A percentile compares a stretch with the other conserved stretches of the same genome.
Evolutionary conservation across 1,140 invertebrate genomes (phyloP).

Genomic region (Zaprionus ornatus): DNA sequence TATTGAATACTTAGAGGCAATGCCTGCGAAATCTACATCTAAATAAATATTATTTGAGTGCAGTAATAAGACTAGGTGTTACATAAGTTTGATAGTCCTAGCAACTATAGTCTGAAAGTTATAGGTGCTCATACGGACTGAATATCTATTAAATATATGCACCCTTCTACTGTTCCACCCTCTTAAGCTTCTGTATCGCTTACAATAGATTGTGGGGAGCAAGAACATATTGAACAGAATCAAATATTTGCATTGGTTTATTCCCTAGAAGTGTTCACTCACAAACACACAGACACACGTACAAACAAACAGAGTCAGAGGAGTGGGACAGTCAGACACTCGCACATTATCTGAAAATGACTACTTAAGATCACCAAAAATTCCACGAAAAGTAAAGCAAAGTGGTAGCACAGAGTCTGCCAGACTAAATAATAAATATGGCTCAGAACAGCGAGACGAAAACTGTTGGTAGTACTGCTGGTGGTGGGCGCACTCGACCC

Average conservation of each 20-base stretch:
- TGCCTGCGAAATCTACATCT: too few relatives aligned
- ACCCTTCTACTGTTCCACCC: neutral
- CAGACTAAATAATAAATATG: constrained; percentile 50
- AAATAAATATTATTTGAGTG: too few relatives aligned
- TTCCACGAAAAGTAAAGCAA: constrained; percentile 64
- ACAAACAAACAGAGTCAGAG: neutral
- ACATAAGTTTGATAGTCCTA: too few relatives aligned
- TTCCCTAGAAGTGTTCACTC: constrained; percentile 10
- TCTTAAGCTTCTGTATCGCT: constrained; percentile 51
- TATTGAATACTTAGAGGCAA: too few relatives aligned
- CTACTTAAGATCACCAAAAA: constrained; percentile 75
- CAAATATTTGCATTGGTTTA: constrained; percentile 67
- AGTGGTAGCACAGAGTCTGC: constrained; percentile 30
- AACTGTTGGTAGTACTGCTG: neutral
- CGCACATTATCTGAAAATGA: constrained; percentile 78
- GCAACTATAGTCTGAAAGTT: too few relatives aligned
- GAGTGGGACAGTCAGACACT: neutral
- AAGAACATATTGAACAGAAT: constrained; percentile 55
- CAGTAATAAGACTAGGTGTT: too few relatives aligned
- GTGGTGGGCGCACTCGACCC: constrained; percentile 45
- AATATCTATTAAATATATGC: constrained; percentile 20
- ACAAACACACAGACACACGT: neutral
- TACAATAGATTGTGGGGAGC: constrained; percentile 50
- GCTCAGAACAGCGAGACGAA: constrained; percentile 13
- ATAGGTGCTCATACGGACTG: neutral